A percentile compares a stretch with the other conserved stretches of the same genome.
phyloP scores from a whole-genome alignment of 2,113 vertebrate genomes.

The Cryptomyrus ogoouensis region DNA sequence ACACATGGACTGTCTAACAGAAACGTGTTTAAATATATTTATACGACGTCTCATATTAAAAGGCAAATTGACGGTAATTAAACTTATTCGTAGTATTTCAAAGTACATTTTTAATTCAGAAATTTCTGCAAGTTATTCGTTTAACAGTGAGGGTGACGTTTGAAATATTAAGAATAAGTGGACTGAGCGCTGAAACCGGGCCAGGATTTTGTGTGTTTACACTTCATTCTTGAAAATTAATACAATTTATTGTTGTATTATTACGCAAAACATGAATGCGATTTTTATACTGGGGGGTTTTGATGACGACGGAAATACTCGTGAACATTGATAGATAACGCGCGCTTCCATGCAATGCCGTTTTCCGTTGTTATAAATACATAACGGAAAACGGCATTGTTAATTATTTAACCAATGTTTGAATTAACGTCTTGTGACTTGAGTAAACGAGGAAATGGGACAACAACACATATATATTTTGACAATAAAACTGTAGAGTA shows the following conservation, averaged over 20 bases:
- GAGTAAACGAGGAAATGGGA: background rate
- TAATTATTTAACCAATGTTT: background rate
- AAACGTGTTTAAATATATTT: background rate
- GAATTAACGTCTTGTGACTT: background rate
- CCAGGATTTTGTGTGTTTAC: background rate
- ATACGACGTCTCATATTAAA: background rate
- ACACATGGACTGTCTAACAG: background rate
- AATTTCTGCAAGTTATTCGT: background rate
- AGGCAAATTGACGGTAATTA: background rate
- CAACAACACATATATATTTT: background rate
- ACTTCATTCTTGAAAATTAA: background rate
- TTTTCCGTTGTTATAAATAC: background rate
- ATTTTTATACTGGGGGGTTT: background rate
- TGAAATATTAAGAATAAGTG: background rate
- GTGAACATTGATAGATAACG: background rate
- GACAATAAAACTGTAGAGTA: slow-evolving; percentile 3
- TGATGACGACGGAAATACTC: background rate
- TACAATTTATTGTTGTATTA: background rate
- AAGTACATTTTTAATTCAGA: background rate
- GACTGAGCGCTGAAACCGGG: background rate
- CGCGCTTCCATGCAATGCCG: background rate
- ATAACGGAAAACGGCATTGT: slow-evolving; percentile 1
- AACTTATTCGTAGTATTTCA: background rate
- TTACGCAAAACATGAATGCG: background rate
- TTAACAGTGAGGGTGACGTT: background rate